Evolutionary conservation across 2,888 invertebrate species (phyloP).

Genomic region (Drosophila pegasa): DNA sequence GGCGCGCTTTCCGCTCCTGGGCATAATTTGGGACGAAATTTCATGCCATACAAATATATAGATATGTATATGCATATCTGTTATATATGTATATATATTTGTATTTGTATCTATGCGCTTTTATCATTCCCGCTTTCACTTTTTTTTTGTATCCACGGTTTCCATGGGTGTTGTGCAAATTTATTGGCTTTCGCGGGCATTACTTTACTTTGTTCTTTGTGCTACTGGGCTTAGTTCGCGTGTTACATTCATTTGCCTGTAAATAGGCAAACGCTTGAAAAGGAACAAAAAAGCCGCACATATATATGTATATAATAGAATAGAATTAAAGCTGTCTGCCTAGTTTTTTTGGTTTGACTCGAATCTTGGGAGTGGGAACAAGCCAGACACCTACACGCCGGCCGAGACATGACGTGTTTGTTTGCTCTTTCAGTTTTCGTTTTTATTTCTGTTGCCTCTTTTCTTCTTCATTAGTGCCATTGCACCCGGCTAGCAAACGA

Average conservation of each 20-base stretch:
- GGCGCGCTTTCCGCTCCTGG: not conserved
- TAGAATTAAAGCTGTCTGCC: slow-evolving; percentile 67
- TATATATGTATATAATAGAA: slow-evolving; percentile 33
- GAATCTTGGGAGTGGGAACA: slow-evolving; percentile 42
- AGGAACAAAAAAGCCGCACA: slow-evolving; percentile 8
- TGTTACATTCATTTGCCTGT: slow-evolving; percentile 66
- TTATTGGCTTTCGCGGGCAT: slow-evolving; percentile 69
- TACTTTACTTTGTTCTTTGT: slow-evolving; percentile 46
- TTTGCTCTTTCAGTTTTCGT: slow-evolving; percentile 71
- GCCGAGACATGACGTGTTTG: slow-evolving; percentile 68
- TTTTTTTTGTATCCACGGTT: slow-evolving; percentile 12
- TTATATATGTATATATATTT: slow-evolving; percentile 4
- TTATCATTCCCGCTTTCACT: slow-evolving; percentile 43
- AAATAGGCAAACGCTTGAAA: slow-evolving; percentile 56
- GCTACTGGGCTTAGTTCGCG: slow-evolving; percentile 65
- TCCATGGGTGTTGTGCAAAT: slow-evolving; percentile 54
- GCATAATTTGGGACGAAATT: slow-evolving; percentile 2
- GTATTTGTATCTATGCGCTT: slow-evolving; percentile 41
- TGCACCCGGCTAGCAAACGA: slow-evolving; percentile 55
- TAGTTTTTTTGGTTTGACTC: not conserved
- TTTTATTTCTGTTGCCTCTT: slow-evolving; percentile 31
- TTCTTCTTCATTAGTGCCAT: slow-evolving; percentile 72
- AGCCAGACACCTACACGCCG: slow-evolving; percentile 47
- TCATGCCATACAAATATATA: not conserved
- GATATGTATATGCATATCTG: not conserved